Conservation (phyloP, 1,140 invertebrate genomes). For the Zaprionus vittiger region DNA sequence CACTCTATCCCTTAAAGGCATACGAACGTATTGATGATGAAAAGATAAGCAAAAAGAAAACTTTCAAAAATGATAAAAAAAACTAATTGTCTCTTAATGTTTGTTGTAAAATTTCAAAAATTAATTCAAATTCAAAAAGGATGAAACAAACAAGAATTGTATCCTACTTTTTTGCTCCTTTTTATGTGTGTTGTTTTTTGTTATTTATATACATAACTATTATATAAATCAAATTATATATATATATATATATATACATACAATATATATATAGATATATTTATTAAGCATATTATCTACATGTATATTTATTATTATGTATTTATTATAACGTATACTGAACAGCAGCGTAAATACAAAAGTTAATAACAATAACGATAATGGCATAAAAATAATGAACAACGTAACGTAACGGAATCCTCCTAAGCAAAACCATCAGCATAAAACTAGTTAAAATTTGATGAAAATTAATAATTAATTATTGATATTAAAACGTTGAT, state of each 20-base stretch:
- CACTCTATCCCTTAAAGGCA: conserved; percentile 58
- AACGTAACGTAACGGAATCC: conserved; percentile 76
- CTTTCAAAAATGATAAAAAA: conserved; percentile 5
- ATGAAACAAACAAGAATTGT: conserved; percentile 51
- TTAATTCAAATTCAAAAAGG: conserved; percentile 50
- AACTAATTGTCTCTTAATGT: conserved; percentile 61
- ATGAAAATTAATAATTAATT: conserved; percentile 50
- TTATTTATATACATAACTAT: conserved; percentile 81
- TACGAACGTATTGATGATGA: conserved; percentile 25
- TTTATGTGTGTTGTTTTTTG: conserved; percentile 81
- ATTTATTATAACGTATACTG: conserved; percentile 82
- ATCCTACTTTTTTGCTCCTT: conserved; percentile 77
- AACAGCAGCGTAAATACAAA: conserved; percentile 62
- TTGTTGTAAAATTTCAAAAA: conserved; percentile 70
- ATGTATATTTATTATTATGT: conserved; percentile 84
- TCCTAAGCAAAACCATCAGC: conserved; percentile 70
- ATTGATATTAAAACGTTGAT: conserved; percentile 65
- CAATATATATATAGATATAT: conserved; percentile 62
- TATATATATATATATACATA: conserved; percentile 31
- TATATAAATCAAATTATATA: conserved; percentile 60
- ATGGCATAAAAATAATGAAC: conserved; percentile 54
- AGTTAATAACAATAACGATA: conserved; percentile 50
- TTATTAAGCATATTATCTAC: conserved; percentile 83
- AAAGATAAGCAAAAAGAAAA: conserved; percentile 9
- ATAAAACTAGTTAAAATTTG: conserved; percentile 72